These are phyloP conservation scores for Nyctibius bracteatus DNA, from an alignment of 2,113 vertebrate species.

Conservation along the genomic window DNA sequence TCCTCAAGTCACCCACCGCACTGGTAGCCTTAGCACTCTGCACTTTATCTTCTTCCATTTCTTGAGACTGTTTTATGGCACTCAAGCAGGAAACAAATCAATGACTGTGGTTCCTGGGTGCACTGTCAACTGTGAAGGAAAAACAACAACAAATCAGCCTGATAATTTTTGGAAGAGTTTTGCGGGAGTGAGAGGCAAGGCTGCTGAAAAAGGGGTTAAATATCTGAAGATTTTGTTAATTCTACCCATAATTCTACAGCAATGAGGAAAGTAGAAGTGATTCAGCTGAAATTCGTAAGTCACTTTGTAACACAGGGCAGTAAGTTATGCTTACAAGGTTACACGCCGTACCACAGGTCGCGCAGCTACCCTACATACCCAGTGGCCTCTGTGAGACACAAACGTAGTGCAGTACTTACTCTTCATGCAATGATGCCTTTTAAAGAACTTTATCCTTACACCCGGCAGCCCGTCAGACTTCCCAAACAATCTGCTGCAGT, in stretches of 20 bases:
- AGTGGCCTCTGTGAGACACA: not conserved
- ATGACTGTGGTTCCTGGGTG: not conserved
- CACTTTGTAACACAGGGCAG: not conserved
- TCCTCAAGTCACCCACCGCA: conserved; percentile 78
- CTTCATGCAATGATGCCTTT: not conserved
- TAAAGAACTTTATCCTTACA: not conserved
- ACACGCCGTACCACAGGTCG: fast-evolving
- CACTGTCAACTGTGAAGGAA: not conserved
- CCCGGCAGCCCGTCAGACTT: not conserved
- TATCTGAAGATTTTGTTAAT: not conserved
- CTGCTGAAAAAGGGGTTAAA: not conserved
- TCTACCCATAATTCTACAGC: not conserved
- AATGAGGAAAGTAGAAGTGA: not conserved
- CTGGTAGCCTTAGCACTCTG: not conserved
- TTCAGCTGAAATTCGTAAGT: not conserved
- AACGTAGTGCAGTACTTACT: not conserved
- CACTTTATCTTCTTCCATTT: conserved; percentile 42
- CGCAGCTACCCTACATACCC: not conserved
- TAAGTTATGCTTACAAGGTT: not conserved
- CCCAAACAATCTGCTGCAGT: not conserved
- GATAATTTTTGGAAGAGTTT: not conserved
- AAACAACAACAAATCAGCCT: not conserved
- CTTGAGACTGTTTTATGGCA: not conserved
- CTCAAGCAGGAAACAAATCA: not conserved
- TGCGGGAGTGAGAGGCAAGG: not conserved